Base-by-base conservation (phyloP, 2,113 vertebrate genomes). In the Oreochromis aureus region DNA sequence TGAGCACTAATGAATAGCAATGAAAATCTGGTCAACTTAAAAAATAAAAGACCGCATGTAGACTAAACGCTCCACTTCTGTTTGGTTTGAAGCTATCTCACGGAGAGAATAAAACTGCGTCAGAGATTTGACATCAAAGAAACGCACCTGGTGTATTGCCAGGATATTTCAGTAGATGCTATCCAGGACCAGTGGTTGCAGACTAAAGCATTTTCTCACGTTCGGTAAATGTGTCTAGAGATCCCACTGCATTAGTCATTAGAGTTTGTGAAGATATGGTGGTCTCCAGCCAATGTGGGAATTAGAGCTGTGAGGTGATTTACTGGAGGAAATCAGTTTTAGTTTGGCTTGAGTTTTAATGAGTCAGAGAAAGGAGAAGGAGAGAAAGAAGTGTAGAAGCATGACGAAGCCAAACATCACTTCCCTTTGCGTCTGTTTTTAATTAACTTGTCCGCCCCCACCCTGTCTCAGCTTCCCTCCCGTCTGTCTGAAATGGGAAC, bases 331-430 rank as follows among this genome's bases (percentile, higher is more conserved):
- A 76, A 63, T 10, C 6, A 36, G 10, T 73, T 81, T 69, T 30
- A 39, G 18, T 48, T 18, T 5, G 39, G 54, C 32, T 6, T 39
- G 58, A 48, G 76, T 22, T 53, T 66, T 39, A 16, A 71, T 92
- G 91, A 92, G 89, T 90, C 87, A 89, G 48, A 27, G 22, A 54
- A 41, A 58, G 19, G 44, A 84, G 11, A 71, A 55, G 39, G 30
- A 54, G 24, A 13, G 16, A 41, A 30, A 54, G 51, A 41, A 36
- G 54, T 15, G 36, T 51, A 24, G 55, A 36, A 30, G 24, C 89
- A 71, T 95, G 95, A 95, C 91, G 4, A 92, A 94, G 83, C 13
- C 61, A 86, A 89, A 81, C 66, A 91, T 94, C 90, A 93, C 91
- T 92, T 92, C 92, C 93, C 66, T 53, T 48, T 32, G 10, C 15